Evolutionary conservation across 2,113 vertebrate genomes (phyloP).

Genomic region (Seriola quinqueradiata): DNA sequence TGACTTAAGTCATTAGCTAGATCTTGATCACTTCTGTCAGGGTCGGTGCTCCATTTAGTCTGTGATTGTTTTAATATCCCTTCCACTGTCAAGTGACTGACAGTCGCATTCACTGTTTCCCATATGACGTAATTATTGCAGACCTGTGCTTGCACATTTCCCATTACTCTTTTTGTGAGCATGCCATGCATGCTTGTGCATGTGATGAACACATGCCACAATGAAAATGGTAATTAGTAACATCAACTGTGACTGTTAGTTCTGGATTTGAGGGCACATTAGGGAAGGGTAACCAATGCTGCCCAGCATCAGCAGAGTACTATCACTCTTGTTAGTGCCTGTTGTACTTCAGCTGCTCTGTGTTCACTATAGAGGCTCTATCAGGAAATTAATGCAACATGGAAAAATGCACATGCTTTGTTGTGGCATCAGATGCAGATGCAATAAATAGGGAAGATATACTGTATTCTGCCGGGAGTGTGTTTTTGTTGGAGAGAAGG

Average conservation of each 20-base stretch:
- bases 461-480: neutral
- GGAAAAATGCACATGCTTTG: constrained; percentile 6
- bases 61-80: neutral
- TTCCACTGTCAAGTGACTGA: neutral
- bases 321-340: constrained; percentile 6
- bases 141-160: constrained; percentile 40
- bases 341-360: constrained; percentile 22
- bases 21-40: neutral
- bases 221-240: constrained; percentile 2
- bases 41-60: neutral
- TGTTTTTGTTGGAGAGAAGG: constrained; percentile 9
- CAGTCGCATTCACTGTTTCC: constrained; percentile 6
- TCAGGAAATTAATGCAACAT: constrained; percentile 24
- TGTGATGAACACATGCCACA: constrained; percentile 10
- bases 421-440: constrained; percentile 10
- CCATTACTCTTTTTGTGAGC: neutral
- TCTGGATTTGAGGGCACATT: neutral
- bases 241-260: constrained; percentile 2
- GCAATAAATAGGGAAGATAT: neutral
- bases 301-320: constrained; percentile 32
- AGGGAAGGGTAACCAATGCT: constrained; percentile 3
- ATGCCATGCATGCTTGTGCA: constrained; percentile 15
- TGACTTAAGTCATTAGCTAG: neutral
- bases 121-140: constrained; percentile 35
- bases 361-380: neutral